Conservation (phyloP, 2,888 invertebrate species). For the Meteorus cinctellus region DNA sequence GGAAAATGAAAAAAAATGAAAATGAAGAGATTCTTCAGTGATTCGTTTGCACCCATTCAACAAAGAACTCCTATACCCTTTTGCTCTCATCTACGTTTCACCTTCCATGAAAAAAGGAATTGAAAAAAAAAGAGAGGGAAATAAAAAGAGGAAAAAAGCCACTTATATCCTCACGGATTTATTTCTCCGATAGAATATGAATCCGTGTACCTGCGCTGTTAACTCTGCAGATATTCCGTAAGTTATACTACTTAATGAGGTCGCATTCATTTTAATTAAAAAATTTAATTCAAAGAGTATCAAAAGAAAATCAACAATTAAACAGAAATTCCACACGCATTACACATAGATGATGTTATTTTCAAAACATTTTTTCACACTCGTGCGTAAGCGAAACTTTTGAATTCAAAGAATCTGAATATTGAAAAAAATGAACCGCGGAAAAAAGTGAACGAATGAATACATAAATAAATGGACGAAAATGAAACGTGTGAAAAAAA, state of each 20-base stretch:
- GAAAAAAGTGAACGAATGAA: background rate
- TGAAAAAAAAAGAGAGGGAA: background rate
- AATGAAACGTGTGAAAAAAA: constrained; percentile 12
- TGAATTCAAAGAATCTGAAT: background rate
- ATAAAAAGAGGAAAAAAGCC: background rate
- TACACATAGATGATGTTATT: background rate
- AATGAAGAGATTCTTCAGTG: background rate
- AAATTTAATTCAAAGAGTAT: background rate
- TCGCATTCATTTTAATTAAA: constrained; percentile 25
- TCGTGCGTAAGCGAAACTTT: background rate
- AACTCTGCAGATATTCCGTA: background rate
- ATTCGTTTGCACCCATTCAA: constrained; percentile 25
- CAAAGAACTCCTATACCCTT: constrained; percentile 18
- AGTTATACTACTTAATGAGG: constrained; percentile 21
- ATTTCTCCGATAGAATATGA: constrained; percentile 17
- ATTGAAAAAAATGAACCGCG: background rate
- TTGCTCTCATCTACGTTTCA: background rate
- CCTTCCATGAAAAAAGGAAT: background rate
- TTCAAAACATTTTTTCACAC: background rate
- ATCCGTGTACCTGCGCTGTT: background rate
- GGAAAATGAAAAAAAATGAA: constrained; percentile 13
- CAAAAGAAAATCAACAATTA: background rate
- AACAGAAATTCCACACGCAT: background rate
- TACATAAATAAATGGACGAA: background rate
- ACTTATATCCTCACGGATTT: constrained; percentile 7